These are phyloP conservation scores for Pantherophis alleghaniensis DNA, from an alignment of 2,797 vertebrate genomes.

Conservation along the genomic window DNA sequence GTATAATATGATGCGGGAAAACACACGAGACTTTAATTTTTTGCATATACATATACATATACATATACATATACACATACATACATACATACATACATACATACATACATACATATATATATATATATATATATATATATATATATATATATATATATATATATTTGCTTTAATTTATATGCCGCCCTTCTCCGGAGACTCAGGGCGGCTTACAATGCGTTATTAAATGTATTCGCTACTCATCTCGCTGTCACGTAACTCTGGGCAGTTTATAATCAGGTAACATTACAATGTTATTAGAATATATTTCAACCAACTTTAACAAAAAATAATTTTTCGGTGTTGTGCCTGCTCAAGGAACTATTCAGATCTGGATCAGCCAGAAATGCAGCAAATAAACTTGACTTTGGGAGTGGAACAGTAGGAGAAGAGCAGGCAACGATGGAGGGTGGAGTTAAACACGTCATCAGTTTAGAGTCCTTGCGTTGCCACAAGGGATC, in stretches of 20 bases:
- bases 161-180: too few species aligned
- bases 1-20: too few species aligned
- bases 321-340: background rate
- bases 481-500: background rate
- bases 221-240: background rate
- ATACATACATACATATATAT: too few species aligned
- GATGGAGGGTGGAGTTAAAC: background rate
- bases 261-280: background rate
- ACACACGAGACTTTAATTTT: too few species aligned
- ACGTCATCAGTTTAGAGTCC: background rate
- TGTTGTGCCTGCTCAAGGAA: background rate
- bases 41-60: too few species aligned
- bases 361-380: background rate
- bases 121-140: too few species aligned
- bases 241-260: background rate
- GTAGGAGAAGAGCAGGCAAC: background rate
- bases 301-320: background rate
- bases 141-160: too few species aligned
- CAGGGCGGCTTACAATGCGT: too few species aligned
- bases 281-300: background rate
- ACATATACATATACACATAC: too few species aligned
- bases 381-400: background rate
- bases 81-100: too few species aligned
- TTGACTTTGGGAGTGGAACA: background rate
- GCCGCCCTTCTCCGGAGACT: too few species aligned